Evolutionary conservation across 2,797 vertebrate genomes (phyloP).

Genomic region (Podargus strigoides): DNA sequence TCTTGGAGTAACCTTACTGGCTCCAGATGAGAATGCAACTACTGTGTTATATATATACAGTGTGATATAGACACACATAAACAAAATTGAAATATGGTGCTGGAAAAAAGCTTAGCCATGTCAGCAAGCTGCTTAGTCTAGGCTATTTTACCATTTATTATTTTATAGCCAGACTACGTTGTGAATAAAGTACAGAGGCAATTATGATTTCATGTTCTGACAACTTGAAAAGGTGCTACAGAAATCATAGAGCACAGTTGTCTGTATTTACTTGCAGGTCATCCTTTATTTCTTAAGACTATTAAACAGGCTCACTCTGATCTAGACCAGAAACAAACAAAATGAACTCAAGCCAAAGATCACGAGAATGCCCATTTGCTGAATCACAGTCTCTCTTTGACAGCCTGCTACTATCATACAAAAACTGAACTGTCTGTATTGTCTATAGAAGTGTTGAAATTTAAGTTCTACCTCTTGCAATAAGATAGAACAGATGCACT

Average conservation of each 20-base stretch:
- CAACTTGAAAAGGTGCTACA: background rate
- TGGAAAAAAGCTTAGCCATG: background rate
- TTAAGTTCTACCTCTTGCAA: background rate
- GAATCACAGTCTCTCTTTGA: background rate
- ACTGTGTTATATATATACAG: background rate
- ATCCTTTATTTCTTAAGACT: background rate
- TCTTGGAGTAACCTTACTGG: background rate
- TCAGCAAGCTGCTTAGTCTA: background rate
- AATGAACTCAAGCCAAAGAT: background rate
- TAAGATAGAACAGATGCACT: background rate
- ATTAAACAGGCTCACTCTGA: background rate
- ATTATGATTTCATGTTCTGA: background rate
- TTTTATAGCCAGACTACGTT: background rate
- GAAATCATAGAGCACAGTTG: background rate
- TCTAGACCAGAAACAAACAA: background rate
- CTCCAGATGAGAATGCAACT: background rate
- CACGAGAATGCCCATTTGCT: background rate
- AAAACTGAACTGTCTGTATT: background rate
- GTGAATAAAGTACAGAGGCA: background rate
- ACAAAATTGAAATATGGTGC: background rate
- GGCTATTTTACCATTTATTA: background rate
- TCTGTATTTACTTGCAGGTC: fast-evolving
- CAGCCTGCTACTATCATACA: background rate
- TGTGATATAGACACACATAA: background rate
- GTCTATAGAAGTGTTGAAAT: background rate